Evolutionary conservation across 2,888 invertebrate genomes (phyloP), one percentile per base, ranked within the genome.

Genomic region (Epinotia nisella): DNA sequence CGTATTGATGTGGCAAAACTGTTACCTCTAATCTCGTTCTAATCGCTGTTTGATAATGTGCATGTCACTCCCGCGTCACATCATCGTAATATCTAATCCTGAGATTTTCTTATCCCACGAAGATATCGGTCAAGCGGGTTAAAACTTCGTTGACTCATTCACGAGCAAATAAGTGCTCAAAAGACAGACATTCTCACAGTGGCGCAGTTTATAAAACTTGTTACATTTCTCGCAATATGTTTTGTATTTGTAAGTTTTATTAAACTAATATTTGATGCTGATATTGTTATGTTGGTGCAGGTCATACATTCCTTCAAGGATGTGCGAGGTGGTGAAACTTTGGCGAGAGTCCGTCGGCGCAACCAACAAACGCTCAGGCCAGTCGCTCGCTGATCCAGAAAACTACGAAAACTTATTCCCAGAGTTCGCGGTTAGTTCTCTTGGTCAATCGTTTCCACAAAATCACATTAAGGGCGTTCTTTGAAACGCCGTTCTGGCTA

Each of bases 341-440:
- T 99, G 99, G 99, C 96, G 97, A 77, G 96, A 96, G 68, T 95
- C 96, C 74, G 91, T 98, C 7, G 95, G 96, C 0, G 95, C 96
- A 75, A 95, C 96, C 0, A 98, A 97, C 88, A 97, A 97, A 85
- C 99, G 98, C 87, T 97, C 98, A 0, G 98, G 98, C 0, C 98
- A 98, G 84, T 97, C 98, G 64, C 94, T 99, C 75, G 99, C 99
- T 0, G 98, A 99, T 94, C 99, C 99, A 0, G 95, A 96, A 59
- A 96, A 98, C 80, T 99, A 99, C 86, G 98, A 98, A 87, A 99
- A 99, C 93, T 94, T 99, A 74, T 99, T 99, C 89, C 98, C 99
- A 0, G 98, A 93, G 75, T 89, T 83, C 51, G 71, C 81, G 79
- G 93, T 93, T 75, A 81, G 83, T 49, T 49, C 49, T 7, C 49